Evolutionary conservation across 2,113 vertebrate genomes (phyloP).

Genomic region (Cyanoliseus patagonus): DNA sequence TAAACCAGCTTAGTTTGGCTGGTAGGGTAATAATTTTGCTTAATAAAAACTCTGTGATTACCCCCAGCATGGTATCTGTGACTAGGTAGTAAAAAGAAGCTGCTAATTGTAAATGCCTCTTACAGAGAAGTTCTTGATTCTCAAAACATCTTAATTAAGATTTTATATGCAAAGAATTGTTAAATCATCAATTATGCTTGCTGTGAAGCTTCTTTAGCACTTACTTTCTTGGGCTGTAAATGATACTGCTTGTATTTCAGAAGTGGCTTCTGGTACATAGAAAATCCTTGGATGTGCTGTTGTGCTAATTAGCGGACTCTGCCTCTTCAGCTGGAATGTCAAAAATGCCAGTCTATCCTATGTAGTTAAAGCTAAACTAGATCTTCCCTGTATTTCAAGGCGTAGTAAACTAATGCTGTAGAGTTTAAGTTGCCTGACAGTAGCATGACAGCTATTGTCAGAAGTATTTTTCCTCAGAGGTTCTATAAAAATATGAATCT

Average conservation of each 20-base stretch:
- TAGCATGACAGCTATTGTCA: conserved; percentile 2
- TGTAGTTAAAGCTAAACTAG: neutral
- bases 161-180: neutral
- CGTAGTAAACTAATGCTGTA: neutral
- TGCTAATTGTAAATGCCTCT: neutral
- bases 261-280: neutral
- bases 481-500: neutral
- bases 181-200: neutral
- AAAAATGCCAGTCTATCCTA: neutral
- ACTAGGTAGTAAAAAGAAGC: neutral
- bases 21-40: neutral
- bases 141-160: neutral
- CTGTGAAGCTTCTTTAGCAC: neutral
- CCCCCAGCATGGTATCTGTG: neutral
- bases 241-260: neutral
- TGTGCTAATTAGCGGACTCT: neutral
- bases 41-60: neutral
- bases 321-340: neutral
- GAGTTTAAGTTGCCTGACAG: conserved; percentile 14
- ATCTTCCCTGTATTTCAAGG: neutral
- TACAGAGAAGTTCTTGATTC: neutral
- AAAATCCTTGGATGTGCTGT: neutral
- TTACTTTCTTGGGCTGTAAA: neutral
- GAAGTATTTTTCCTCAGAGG: conserved; percentile 32
- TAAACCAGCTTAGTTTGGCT: neutral